Evolutionary conservation across 2,797 vertebrate genomes (phyloP), one percentile per base, ranked within the genome.

Genomic region (Phylloscopus collybita): DNA sequence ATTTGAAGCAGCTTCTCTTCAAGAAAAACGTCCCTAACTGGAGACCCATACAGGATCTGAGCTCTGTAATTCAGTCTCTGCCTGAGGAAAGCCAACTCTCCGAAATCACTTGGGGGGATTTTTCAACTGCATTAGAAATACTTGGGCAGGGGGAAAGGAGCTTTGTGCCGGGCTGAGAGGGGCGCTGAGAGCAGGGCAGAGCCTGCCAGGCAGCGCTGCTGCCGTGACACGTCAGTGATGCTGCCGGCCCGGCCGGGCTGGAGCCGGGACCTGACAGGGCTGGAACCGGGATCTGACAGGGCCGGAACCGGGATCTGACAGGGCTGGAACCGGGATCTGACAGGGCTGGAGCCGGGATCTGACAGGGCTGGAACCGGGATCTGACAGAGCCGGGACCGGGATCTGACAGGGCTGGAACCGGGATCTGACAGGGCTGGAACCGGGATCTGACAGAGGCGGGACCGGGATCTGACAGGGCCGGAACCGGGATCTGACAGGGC

Each of bases 31-130:
- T 1, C 29, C 32, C 18, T 23, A 23, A 1, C 5, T 14, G 27
- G 42, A 36, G 21, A 17, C 16, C n/a, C 16, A 2, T 0, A 0
- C 4, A 17, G 40, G 5, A 40, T 14, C 3, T 1, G 5, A 64
- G n/a, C 36, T 34, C 61, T 15, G 51, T 2, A 56, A 61, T 10
- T 45, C 3, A 26, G 9, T 3, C n/a, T 44, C 34, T 67, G 45
- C 44, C 49, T 11, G 27, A 51, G 10, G 45, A 34, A 50, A 29
- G 17, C 26, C 50, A 34, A 1, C 1, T 29, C 38, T 44, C 23
- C 44, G 14, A 20, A 62, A 47, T 9, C 76, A 6, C 15, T 1
- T 1, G n/a, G 3, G 19, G 2, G 2, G 1, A 3, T 10, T 4
- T 12, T 23, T 5, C 0, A 53, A 3, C 5, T 8, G 34, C 44